These are phyloP conservation scores for Dolichallabes microphthalmus DNA, from an alignment of 2,113 vertebrate genomes.

Conservation along the genomic window DNA sequence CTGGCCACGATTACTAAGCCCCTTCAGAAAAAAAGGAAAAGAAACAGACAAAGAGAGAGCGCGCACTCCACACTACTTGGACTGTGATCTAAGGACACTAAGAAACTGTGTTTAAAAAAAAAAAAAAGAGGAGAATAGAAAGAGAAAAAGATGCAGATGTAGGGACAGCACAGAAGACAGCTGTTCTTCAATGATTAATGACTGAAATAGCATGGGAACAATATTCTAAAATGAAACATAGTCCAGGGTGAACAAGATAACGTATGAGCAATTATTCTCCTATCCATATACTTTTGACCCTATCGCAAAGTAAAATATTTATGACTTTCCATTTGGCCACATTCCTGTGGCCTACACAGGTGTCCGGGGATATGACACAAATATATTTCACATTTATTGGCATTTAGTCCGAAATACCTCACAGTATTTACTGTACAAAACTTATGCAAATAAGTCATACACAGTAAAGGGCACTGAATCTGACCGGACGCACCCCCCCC, in stretches of 20 bases:
- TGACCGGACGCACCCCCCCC: background rate
- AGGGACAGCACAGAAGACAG: background rate
- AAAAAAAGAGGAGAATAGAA: background rate
- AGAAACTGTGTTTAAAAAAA: background rate
- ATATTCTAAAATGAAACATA: background rate
- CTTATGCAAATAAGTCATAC: conserved; percentile 2
- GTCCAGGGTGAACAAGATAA: background rate
- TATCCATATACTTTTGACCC: background rate
- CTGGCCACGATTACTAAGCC: too few species aligned
- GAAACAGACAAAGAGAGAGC: background rate
- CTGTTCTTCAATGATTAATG: background rate
- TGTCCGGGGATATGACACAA: background rate
- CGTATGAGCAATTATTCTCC: background rate
- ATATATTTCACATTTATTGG: background rate
- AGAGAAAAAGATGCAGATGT: background rate
- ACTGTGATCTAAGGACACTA: background rate
- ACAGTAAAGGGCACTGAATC: background rate
- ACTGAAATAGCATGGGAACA: background rate
- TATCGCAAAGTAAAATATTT: background rate
- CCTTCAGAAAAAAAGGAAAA: background rate
- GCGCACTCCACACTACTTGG: background rate
- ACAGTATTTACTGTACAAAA: background rate
- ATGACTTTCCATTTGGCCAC: background rate
- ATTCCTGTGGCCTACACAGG: background rate
- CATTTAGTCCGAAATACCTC: background rate